phyloP scores from a whole-genome alignment of 2,888 invertebrate genomes.

The Andrena praecox region DNA sequence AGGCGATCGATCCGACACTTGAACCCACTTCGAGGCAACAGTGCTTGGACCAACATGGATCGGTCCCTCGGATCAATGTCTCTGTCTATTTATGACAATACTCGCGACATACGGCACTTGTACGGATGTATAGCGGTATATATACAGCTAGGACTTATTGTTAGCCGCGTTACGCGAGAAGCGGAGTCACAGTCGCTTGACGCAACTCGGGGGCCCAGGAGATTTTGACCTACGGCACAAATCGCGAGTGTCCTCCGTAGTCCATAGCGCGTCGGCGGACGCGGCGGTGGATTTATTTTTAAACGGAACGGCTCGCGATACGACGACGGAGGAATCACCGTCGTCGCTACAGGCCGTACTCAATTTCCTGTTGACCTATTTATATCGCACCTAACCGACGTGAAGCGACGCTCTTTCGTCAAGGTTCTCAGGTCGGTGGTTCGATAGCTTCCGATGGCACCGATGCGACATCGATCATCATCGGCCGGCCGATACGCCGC shows the following conservation, averaged over 20 bases:
- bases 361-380: constrained; percentile 82
- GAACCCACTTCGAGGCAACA: not conserved
- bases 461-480: constrained; percentile 12
- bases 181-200: not conserved
- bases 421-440: constrained; percentile 68
- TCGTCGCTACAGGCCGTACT: constrained; percentile 64
- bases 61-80: no score
- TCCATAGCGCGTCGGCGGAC: constrained; percentile 28
- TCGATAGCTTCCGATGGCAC: constrained; percentile 37
- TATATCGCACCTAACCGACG: constrained; percentile 70
- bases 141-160: not conserved
- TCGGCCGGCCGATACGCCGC: not conserved
- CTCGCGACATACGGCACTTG: not conserved
- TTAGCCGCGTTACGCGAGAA: not conserved
- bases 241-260: constrained; percentile 37
- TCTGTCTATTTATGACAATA: no score
- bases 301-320: constrained; percentile 52
- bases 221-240: constrained; percentile 61
- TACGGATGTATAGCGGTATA: not conserved
- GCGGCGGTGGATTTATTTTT: constrained; percentile 60
- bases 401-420: constrained; percentile 69
- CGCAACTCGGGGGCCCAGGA: constrained; percentile 1
- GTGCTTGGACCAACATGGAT: not conserved
- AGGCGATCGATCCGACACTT: not conserved
- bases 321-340: constrained; percentile 52